Evolutionary conservation across 2,888 invertebrate species (phyloP).

Genomic region (Nineta flava): DNA sequence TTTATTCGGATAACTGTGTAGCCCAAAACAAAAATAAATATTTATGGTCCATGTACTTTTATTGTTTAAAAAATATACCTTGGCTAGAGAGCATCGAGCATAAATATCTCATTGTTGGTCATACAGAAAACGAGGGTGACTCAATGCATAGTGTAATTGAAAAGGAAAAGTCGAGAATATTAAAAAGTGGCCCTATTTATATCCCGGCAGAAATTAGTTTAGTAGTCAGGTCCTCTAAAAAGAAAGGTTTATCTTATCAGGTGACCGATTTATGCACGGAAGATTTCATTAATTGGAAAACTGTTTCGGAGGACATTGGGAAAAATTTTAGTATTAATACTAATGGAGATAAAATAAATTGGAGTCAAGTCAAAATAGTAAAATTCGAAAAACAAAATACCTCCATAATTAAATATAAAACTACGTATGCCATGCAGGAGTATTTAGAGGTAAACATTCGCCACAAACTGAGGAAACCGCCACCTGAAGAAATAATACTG

Average conservation of each 20-base stretch:
- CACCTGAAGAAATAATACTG: no score
- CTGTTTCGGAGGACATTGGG: conserved; percentile 2
- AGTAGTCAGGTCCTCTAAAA: conserved; percentile 2
- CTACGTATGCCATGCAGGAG: no score
- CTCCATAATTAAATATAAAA: neutral
- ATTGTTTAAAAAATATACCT: neutral
- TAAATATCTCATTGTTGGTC: neutral
- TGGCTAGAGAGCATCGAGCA: conserved; percentile 3
- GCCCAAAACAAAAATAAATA: conserved; percentile 4
- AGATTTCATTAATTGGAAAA: conserved; percentile 5
- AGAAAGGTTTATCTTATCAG: conserved; percentile 3
- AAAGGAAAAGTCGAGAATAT: conserved; percentile 5
- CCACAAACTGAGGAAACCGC: no score
- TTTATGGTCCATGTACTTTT: conserved; percentile 3
- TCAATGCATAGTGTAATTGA: conserved; percentile 3
- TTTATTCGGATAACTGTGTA: conserved; percentile 2
- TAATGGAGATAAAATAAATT: neutral
- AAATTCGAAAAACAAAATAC: neutral
- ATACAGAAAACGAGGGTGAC: conserved; percentile 6
- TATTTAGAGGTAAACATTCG: no score
- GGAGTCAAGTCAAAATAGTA: neutral
- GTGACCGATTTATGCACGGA: conserved; percentile 6
- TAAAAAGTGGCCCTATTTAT: conserved; percentile 6
- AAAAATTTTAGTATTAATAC: neutral
- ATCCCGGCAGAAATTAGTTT: conserved; percentile 4